A percentile compares a stretch with the other conserved stretches of the same genome.
Conservation (phyloP, 1,140 invertebrate genomes). For the Bombus haemorrhoidalis region DNA sequence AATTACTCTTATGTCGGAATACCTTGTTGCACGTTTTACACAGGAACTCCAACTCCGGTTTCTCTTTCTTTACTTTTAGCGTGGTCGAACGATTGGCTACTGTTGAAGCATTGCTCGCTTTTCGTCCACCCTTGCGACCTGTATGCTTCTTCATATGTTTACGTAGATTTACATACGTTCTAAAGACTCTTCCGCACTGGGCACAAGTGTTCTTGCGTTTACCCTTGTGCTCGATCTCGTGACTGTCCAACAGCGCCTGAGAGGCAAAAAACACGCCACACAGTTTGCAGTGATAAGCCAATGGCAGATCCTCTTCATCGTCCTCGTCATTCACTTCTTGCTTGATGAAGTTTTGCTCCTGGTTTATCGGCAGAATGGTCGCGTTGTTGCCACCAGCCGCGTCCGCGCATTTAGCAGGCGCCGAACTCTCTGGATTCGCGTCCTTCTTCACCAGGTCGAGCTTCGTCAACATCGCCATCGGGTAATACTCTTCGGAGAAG, state of each 20-base stretch:
- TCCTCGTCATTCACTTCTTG: conserved; percentile 57
- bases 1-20: conserved; percentile 79
- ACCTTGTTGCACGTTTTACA: conserved; percentile 79
- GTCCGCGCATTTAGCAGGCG: conserved; percentile 31
- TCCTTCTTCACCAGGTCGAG: conserved; percentile 75
- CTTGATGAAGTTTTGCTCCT: conserved; percentile 59
- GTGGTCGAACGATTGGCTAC: conserved; percentile 12
- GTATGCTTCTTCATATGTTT: conserved; percentile 78
- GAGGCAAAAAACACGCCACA: conserved; percentile 73
- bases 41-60: conserved; percentile 68
- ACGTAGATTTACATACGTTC: conserved; percentile 69
- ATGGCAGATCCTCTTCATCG: conserved; percentile 69
- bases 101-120: background rate
- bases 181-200: conserved; percentile 75
- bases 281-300: conserved; percentile 73
- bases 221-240: conserved; percentile 71
- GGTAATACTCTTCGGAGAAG: conserved; percentile 73
- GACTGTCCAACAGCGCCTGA: conserved; percentile 69
- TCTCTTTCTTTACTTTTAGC: conserved; percentile 68
- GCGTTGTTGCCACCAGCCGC: background rate
- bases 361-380: background rate
- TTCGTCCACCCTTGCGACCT: conserved; percentile 54
- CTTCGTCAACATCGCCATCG: conserved; percentile 73
- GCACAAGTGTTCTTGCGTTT: conserved; percentile 75
- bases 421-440: conserved; percentile 8